Evolutionary conservation across 1,140 invertebrate species (phyloP).

Genomic region (Euborellia annulipes): DNA sequence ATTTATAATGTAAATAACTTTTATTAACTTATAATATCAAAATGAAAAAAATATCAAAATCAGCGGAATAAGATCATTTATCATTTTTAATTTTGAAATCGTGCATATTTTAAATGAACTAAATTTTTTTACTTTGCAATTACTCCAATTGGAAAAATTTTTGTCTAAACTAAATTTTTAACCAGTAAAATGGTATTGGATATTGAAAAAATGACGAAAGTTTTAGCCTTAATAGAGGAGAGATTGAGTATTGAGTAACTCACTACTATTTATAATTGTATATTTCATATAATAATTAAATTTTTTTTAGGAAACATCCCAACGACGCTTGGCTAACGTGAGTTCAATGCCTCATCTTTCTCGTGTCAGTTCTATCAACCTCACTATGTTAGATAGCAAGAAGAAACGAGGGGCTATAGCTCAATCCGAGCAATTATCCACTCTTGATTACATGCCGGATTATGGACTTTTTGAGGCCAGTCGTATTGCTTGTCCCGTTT

Average conservation of each 20-base stretch:
- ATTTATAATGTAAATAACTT: too few species aligned
- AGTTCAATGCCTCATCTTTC: conserved; percentile 64
- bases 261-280: not conserved
- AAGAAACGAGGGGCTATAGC: conserved; percentile 34
- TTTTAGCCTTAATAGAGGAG: too few species aligned
- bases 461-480: conserved; percentile 93
- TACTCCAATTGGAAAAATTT: too few species aligned
- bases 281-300: not conserved
- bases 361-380: conserved; percentile 62
- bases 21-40: too few species aligned
- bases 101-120: too few species aligned
- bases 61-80: too few species aligned
- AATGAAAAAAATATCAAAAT: too few species aligned
- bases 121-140: too few species aligned
- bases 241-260: not conserved
- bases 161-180: too few species aligned
- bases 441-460: conserved; percentile 61
- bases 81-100: too few species aligned
- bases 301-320: conserved; percentile 41
- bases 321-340: conserved; percentile 46
- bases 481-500: conserved; percentile 88
- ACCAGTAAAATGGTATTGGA: too few species aligned
- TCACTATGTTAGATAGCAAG: conserved; percentile 58
- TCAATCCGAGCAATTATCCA: conserved; percentile 13
- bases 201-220: too few species aligned